phyloP scores from a whole-genome alignment of 2,797 vertebrate species.

The Esox masquinongy region DNA sequence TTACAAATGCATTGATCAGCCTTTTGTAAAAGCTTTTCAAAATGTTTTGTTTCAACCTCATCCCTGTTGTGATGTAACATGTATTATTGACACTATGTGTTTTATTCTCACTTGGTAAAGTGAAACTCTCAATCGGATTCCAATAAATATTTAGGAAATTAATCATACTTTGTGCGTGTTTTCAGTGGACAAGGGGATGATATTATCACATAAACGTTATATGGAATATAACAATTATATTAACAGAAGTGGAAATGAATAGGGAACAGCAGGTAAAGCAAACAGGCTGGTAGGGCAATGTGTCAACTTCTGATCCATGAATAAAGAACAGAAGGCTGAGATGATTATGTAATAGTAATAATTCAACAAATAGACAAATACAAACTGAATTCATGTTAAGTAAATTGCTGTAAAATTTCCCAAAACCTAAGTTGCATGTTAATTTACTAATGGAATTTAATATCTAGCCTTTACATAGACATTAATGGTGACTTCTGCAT shows the following conservation, averaged over 20 bases:
- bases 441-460: not conserved
- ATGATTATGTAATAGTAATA: not conserved
- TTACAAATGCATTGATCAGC: not conserved
- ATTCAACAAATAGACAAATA: too few species aligned
- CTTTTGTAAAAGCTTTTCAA: conserved; percentile 31
- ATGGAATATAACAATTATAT: not conserved
- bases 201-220: not conserved
- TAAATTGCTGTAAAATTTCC: not conserved
- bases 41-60: not conserved
- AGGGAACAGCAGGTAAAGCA: not conserved
- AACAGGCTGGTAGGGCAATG: not conserved
- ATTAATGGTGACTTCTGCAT: not conserved
- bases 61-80: conserved; percentile 26
- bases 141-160: not conserved
- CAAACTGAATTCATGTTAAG: too few species aligned
- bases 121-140: conserved; percentile 13
- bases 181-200: not conserved
- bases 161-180: not conserved
- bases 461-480: not conserved
- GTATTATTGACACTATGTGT: conserved; percentile 52
- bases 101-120: conserved; percentile 41
- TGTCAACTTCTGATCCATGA: not conserved
- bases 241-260: not conserved
- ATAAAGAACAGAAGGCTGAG: too few species aligned
- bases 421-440: not conserved